Conservation (phyloP, 2,888 invertebrate species). For the Hydrotaea cyrtoneurina region DNA sequence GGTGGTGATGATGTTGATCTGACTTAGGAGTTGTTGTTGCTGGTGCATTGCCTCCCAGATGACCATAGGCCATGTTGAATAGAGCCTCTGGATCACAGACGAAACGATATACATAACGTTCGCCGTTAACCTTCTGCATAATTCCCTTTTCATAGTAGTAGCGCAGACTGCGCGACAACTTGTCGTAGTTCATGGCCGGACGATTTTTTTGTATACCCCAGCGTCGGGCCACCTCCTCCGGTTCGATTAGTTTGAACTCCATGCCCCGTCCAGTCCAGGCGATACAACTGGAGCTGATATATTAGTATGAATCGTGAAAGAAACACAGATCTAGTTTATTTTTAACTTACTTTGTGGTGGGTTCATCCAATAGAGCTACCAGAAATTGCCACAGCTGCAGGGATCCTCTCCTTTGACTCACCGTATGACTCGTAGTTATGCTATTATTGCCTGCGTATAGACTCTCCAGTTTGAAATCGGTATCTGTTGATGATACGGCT, state of each 20-base stretch:
- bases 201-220: conserved; percentile 98
- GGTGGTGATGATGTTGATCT: conserved; percentile 46
- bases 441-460: conserved; percentile 76
- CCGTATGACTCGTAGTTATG: conserved; percentile 76
- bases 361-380: conserved; percentile 89
- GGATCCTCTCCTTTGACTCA: conserved; percentile 88
- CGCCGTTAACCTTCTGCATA: conserved; percentile 98
- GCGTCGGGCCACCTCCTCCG: conserved; percentile 96
- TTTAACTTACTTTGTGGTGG: conserved; percentile 81
- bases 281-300: conserved; percentile 88
- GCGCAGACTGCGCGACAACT: conserved; percentile 94
- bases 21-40: conserved; percentile 53
- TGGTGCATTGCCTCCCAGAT: conserved; percentile 70
- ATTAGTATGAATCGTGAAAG: background rate
- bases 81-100: conserved; percentile 96
- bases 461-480: conserved; percentile 78
- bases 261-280: conserved; percentile 97
- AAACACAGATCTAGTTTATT: background rate
- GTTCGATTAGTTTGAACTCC: conserved; percentile 97
- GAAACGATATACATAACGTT: conserved; percentile 97
- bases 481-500: conserved; percentile 77
- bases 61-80: conserved; percentile 89
- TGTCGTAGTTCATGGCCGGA: conserved; percentile 99
- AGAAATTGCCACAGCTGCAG: conserved; percentile 97
- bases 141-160: conserved; percentile 99